Conservation (phyloP, 2,888 invertebrate genomes). For the Venustoraphidia nigricollis region DNA sequence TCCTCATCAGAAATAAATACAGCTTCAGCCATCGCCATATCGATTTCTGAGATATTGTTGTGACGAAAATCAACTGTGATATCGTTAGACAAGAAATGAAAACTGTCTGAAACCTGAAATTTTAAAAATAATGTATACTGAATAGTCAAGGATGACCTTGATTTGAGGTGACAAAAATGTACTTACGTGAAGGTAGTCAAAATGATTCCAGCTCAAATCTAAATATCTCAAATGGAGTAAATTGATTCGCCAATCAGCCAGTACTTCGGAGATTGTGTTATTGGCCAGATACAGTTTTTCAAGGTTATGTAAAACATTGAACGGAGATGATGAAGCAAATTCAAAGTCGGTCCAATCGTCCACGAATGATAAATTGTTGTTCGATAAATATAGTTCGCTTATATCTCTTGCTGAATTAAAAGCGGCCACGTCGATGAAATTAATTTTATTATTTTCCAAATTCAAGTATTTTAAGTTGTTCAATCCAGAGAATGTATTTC, state of each 20-base stretch:
- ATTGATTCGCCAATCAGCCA: conserved; percentile 46
- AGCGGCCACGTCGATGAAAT: conserved; percentile 26
- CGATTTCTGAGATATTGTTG: conserved; percentile 32
- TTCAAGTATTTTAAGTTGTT: background rate
- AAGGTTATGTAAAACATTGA: conserved; percentile 35
- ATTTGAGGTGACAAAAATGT: no score
- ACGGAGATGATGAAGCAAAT: conserved; percentile 33
- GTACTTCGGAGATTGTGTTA: conserved; percentile 44
- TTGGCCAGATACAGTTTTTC: conserved; percentile 42
- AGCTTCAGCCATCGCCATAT: conserved; percentile 20
- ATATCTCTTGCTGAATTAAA: conserved; percentile 38
- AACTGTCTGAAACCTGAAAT: conserved; percentile 21
- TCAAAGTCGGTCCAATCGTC: conserved; percentile 12
- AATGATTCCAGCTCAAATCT: conserved; percentile 48
- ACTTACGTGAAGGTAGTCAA: conserved; percentile 37
- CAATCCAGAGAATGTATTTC: no score
- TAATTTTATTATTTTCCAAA: conserved; percentile 28
- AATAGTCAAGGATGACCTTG: no score
- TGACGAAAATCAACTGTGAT: conserved; percentile 32
- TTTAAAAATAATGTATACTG: no score
- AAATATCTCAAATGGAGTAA: conserved; percentile 38
- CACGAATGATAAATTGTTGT: conserved; percentile 34
- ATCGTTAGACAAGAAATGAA: conserved; percentile 24
- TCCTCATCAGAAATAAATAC: conserved; percentile 15
- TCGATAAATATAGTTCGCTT: conserved; percentile 30